Evolutionary conservation across 2,113 vertebrate genomes (phyloP).

Genomic region (Labeo catla): DNA sequence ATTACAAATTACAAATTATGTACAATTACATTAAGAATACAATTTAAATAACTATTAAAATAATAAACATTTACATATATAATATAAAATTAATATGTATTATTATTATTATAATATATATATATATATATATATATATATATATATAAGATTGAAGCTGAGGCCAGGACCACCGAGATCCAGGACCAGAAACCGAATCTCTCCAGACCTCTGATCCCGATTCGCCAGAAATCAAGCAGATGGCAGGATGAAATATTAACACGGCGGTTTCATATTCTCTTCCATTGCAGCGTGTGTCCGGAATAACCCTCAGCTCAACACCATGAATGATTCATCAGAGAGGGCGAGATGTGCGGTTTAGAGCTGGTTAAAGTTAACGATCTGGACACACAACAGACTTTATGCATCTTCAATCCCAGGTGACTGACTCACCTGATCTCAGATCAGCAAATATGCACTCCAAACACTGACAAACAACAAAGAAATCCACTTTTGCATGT

Average conservation of each 20-base stretch:
- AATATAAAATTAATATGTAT: too few species aligned
- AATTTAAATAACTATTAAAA: too few species aligned
- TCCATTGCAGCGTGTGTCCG: neutral
- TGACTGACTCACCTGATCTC: conserved; percentile 28
- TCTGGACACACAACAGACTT: neutral
- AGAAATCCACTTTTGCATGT: neutral
- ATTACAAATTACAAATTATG: too few species aligned
- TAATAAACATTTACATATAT: too few species aligned
- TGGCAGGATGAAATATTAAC: conserved; percentile 54
- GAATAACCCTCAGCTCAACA: conserved; percentile 57
- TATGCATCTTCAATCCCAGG: neutral
- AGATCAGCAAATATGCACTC: conserved; percentile 46
- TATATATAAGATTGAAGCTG: neutral
- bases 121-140: too few species aligned
- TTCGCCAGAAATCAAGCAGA: conserved; percentile 48
- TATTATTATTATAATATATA: too few species aligned
- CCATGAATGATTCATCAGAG: conserved; percentile 55
- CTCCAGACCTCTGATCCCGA: neutral
- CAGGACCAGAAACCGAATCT: neutral
- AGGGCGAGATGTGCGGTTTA: conserved; percentile 60
- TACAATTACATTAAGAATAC: too few species aligned
- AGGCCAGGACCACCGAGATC: neutral
- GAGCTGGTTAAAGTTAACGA: conserved; percentile 5
- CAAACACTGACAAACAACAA: neutral
- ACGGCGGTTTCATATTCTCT: neutral